Conservation (phyloP, 2,797 vertebrate genomes). For the Coccyzus lansbergi region DNA sequence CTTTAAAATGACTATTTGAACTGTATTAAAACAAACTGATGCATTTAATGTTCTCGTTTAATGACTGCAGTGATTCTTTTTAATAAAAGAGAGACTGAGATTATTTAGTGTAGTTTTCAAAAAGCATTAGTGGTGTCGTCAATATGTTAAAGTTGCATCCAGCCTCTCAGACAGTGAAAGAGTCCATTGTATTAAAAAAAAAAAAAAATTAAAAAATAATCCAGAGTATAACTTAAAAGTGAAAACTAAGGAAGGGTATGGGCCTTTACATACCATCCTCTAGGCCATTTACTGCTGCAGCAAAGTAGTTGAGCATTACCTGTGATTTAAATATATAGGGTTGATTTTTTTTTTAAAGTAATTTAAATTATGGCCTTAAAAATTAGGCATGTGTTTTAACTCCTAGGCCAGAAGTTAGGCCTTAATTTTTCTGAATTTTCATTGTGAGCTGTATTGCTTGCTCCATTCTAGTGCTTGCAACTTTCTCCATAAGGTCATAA, state of each 20-base stretch:
- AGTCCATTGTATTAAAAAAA: background rate
- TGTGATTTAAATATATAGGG: background rate
- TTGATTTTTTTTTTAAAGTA: background rate
- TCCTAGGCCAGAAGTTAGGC: background rate
- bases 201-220: too few species aligned
- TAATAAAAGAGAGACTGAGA: background rate
- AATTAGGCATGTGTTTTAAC: background rate
- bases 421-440: background rate
- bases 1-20: background rate
- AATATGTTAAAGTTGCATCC: background rate
- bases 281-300: background rate
- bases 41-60: background rate
- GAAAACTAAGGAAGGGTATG: background rate
- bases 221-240: background rate
- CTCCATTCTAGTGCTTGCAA: background rate
- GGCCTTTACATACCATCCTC: background rate
- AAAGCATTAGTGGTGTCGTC: background rate
- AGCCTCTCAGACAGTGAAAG: background rate
- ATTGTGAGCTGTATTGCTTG: background rate
- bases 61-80: background rate
- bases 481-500: background rate
- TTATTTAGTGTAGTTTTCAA: background rate
- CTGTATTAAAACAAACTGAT: background rate
- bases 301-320: background rate
- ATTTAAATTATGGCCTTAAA: background rate